phyloP scores from a whole-genome alignment of 2,888 invertebrate genomes.

The Chelonus formosanus region DNA sequence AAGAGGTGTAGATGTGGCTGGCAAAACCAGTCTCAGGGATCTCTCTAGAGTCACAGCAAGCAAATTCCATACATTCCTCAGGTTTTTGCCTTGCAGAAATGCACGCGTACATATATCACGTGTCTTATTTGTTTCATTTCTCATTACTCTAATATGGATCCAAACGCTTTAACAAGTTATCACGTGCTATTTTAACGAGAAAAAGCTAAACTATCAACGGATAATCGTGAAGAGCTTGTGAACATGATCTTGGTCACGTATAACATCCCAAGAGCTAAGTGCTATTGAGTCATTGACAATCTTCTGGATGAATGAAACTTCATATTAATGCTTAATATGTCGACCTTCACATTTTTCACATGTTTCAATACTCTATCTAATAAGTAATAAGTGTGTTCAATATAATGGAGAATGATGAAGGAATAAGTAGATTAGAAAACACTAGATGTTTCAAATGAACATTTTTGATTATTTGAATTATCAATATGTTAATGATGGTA shows the following conservation, averaged over 20 bases:
- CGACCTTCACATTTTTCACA: background rate
- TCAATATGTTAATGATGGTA: no score
- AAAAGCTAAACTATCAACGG: background rate
- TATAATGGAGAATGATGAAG: no score
- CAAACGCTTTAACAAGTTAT: no score
- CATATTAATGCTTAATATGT: background rate
- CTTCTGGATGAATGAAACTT: slow-evolving; percentile 1
- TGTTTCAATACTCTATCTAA: no score
- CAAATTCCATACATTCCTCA: slow-evolving; percentile 46
- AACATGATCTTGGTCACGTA: slow-evolving; percentile 14
- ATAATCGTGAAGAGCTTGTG: background rate
- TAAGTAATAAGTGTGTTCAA: no score
- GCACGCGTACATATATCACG: slow-evolving; percentile 2
- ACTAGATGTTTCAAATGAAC: no score
- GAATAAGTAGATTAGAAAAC: no score
- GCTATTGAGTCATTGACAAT: slow-evolving; percentile 10
- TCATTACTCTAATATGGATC: no score
- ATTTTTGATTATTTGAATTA: no score
- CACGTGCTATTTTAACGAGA: no score
- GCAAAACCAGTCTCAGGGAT: slow-evolving; percentile 36
- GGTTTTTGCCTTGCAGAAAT: slow-evolving; percentile 33
- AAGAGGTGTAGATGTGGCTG: background rate
- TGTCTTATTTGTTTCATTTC: no score
- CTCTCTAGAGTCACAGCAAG: slow-evolving; percentile 44
- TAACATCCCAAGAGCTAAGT: background rate